A percentile compares a stretch with the other conserved stretches of the same genome.
Evolutionary conservation across 2,888 invertebrate genomes (phyloP).

Genomic region (Harmothoe impar): DNA sequence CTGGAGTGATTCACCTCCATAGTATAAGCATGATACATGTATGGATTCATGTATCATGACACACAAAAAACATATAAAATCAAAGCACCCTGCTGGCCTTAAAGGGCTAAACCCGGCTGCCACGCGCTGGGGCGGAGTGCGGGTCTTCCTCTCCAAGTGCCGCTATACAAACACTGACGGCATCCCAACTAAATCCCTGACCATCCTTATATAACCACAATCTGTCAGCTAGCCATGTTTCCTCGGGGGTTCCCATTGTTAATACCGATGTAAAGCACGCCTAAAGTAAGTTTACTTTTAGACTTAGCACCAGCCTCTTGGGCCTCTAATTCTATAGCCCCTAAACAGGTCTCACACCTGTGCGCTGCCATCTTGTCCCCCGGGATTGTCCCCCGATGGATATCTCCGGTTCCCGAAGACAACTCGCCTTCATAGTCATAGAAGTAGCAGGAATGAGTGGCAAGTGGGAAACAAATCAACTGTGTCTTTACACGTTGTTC

Average conservation of each 20-base stretch:
- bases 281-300: conserved; percentile 38
- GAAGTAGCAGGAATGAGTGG: too few species aligned
- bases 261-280: conserved; percentile 2
- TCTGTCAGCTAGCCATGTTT: background rate
- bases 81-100: too few species aligned
- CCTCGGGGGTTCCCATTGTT: background rate
- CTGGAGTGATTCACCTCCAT: background rate
- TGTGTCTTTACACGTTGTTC: too few species aligned
- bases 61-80: background rate
- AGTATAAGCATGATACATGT: too few species aligned
- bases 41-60: background rate
- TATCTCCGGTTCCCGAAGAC: too few species aligned
- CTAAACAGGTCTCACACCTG: background rate
- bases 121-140: background rate
- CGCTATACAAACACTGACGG: background rate
- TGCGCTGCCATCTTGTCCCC: background rate
- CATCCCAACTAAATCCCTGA: background rate
- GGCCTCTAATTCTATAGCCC: background rate
- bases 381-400: background rate
- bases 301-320: background rate
- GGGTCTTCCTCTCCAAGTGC: conserved; percentile 1
- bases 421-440: too few species aligned
- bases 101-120: too few species aligned
- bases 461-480: too few species aligned
- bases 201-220: conserved; percentile 31